Conservation (phyloP, 2,797 vertebrate genomes). For the Hoplostethus mediterraneus region DNA sequence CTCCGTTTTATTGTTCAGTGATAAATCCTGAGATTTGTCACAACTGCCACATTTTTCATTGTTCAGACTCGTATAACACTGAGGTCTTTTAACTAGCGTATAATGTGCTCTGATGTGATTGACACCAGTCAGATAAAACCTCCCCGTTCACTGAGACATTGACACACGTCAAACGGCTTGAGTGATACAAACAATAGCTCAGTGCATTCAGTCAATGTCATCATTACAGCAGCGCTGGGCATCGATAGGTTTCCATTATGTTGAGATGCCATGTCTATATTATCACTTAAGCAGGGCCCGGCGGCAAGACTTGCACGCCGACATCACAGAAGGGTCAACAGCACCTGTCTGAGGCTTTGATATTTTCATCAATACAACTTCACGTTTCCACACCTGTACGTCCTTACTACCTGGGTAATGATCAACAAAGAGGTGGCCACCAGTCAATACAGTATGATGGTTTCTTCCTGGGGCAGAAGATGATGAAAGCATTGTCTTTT, state of each 20-base stretch:
- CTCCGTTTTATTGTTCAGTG: slow-evolving; percentile 80
- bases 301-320: slow-evolving; percentile 61
- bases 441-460: slow-evolving; percentile 71
- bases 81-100: slow-evolving; percentile 54
- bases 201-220: slow-evolving; percentile 80
- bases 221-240: slow-evolving; percentile 77
- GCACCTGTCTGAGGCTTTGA: slow-evolving; percentile 79
- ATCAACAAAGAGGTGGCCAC: slow-evolving; percentile 73
- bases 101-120: slow-evolving; percentile 68
- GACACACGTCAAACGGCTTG: slow-evolving; percentile 75
- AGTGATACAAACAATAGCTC: slow-evolving; percentile 83
- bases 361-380: slow-evolving; percentile 81
- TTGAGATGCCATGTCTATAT: slow-evolving; percentile 81
- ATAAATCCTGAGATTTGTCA: slow-evolving; percentile 83
- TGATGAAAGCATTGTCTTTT: slow-evolving; percentile 69
- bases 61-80: slow-evolving; percentile 45
- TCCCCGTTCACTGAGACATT: slow-evolving; percentile 64
- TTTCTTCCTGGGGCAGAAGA: slow-evolving; percentile 68
- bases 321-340: slow-evolving; percentile 74
- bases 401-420: slow-evolving; percentile 72
- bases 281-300: slow-evolving; percentile 75
- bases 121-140: slow-evolving; percentile 76
- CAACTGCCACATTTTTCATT: slow-evolving; percentile 75
- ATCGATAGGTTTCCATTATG: slow-evolving; percentile 86
- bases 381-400: slow-evolving; percentile 75